Evolutionary conservation across 2,797 vertebrate species (phyloP), one percentile per base, ranked within the genome.

Genomic region (Triplophysa bombifrons): DNA sequence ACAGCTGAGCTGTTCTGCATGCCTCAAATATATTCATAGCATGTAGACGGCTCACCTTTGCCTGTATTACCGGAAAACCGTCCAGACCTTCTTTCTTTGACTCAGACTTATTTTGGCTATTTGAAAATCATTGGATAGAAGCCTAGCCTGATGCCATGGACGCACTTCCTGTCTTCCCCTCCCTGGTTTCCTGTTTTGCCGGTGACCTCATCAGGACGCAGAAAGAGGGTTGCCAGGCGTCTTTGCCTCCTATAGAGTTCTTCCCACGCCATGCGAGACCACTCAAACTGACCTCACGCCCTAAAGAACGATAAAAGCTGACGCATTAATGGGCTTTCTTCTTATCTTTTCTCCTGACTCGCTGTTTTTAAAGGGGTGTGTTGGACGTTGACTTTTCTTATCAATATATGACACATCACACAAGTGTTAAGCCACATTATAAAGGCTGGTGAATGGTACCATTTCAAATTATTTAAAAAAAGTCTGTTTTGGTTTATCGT

Each of bases 131-230:
- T 58, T 30, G 76, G 77, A 20, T 64, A 48, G 27, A 63, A 30
- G 50, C 41, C 51, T 80, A 73, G 56, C 41, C 44, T 60, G 10
- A 27, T 61, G 74, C 34, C 88, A 85, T 48, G 46, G 82, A 82
- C 66, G 65, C 78, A 87, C 91, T 92, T 94, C 93, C 91, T 90
- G 87, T 90, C 86, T 88, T 82, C 86, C 82, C 56, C 82, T 88
- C 4, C 89, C 87, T 84, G 78, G 87, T 80, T 94, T 95, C 93
- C 93, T 92, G 89, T 90, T 89, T 82, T 87, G 86, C 83, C 70
- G 84, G 79, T 94, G 92, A 94, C 91, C 89, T 94, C 92, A 95
- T 82, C 16, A 68, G 65, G 64, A 88, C 84, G 61, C 88, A 85
- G 89, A 90, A 89, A 91, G 91, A 89, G 86, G 86, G 80, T 82